A percentile compares a stretch with the other conserved stretches of the same genome.
Conservation (phyloP, 2,888 invertebrate species). For the Spatulosminthurus flaviceps region DNA sequence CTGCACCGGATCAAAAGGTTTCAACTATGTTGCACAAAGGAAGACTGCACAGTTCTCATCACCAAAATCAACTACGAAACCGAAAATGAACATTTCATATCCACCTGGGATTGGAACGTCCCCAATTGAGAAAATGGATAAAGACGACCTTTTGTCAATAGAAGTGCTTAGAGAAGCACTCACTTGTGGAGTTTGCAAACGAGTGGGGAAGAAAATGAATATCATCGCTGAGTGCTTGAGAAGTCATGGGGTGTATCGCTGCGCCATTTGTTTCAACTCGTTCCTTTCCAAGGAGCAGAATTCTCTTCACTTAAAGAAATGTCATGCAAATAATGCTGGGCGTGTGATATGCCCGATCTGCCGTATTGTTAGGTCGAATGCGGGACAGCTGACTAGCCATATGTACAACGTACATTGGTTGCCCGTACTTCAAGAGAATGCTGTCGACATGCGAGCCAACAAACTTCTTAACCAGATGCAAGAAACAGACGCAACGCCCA, state of each 20-base stretch:
- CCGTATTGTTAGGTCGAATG: slow-evolving; percentile 54
- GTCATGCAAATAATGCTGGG: slow-evolving; percentile 46
- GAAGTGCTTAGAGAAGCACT: slow-evolving; percentile 50
- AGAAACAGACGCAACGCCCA: background rate
- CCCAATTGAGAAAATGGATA: slow-evolving; percentile 59
- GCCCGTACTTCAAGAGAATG: slow-evolving; percentile 28
- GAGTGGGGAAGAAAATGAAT: slow-evolving; percentile 51
- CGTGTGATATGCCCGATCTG: slow-evolving; percentile 57
- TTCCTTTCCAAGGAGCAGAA: slow-evolving; percentile 55
- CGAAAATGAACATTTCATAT: slow-evolving; percentile 21
- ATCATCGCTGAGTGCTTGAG: slow-evolving; percentile 56
- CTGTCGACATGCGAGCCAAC: background rate
- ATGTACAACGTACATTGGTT: slow-evolving; percentile 56
- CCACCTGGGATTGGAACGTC: slow-evolving; percentile 60
- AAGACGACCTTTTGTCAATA: slow-evolving; percentile 49
- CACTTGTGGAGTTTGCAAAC: slow-evolving; percentile 58
- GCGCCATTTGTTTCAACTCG: slow-evolving; percentile 62
- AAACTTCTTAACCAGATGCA: slow-evolving; percentile 15
- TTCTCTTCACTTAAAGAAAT: slow-evolving; percentile 55
- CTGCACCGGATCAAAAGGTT: slow-evolving; percentile 50
- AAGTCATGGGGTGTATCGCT: slow-evolving; percentile 59
- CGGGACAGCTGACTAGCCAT: slow-evolving; percentile 60
- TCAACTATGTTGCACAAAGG: slow-evolving; percentile 34
- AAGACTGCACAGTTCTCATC: background rate
- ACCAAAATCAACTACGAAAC: background rate